Conservation (phyloP, 2,797 vertebrate genomes). For the Ataeniobius toweri region DNA sequence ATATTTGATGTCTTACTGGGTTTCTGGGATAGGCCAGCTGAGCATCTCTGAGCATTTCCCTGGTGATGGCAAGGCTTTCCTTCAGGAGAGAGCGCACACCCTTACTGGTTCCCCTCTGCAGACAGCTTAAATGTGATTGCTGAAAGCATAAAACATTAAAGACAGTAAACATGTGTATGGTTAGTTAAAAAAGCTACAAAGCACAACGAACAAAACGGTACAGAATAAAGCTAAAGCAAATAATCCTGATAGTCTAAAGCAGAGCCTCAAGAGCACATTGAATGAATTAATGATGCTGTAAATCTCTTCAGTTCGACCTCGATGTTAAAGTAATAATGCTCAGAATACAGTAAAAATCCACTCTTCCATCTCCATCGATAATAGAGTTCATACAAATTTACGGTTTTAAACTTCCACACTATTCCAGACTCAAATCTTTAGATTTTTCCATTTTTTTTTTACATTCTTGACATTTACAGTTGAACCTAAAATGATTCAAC, state of each 20-base stretch:
- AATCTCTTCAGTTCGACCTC: not conserved
- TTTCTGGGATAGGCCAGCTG: slow-evolving; percentile 71
- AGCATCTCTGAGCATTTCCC: slow-evolving; percentile 79
- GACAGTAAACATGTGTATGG: not conserved
- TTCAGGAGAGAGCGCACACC: slow-evolving; percentile 83
- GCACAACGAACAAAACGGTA: not conserved
- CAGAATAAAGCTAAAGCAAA: not conserved
- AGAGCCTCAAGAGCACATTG: not conserved
- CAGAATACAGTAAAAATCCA: not conserved
- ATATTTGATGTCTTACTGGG: slow-evolving; percentile 58
- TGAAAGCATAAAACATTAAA: slow-evolving; percentile 27
- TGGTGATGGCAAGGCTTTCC: slow-evolving; percentile 73
- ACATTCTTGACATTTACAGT: no score
- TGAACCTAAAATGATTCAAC: no score
- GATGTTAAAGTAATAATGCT: not conserved
- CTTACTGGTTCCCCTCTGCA: slow-evolving; percentile 79
- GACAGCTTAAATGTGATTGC: slow-evolving; percentile 49
- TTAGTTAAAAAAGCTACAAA: no score
- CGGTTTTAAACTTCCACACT: no score
- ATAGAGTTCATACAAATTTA: not conserved
- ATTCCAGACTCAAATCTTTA: no score
- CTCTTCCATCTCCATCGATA: not conserved
- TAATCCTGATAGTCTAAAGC: not conserved
- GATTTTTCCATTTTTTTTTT: no score
- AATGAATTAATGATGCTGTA: not conserved